Conservation (phyloP, 2,797 vertebrate species). For the Pseudopleuronectes americanus region DNA sequence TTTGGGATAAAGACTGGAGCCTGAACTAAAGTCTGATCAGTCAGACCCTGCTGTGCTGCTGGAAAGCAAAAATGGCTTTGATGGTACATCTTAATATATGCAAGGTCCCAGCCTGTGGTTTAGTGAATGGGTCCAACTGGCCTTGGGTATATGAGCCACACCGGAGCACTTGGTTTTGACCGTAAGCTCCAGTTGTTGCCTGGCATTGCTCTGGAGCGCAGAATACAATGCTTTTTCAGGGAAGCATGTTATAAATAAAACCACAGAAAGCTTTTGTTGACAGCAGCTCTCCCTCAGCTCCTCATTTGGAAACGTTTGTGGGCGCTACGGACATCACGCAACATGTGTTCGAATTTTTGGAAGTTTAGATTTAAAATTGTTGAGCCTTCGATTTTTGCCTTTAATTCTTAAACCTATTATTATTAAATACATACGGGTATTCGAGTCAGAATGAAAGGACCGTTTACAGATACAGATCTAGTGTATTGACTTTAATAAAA, state of each 20-base stretch:
- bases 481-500: constrained; percentile 39
- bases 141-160: constrained; percentile 41
- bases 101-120: constrained; percentile 58
- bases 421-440: background rate
- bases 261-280: constrained; percentile 65
- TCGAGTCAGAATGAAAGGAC: constrained; percentile 4
- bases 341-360: constrained; percentile 3
- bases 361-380: background rate
- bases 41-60: constrained; percentile 44
- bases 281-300: constrained; percentile 48
- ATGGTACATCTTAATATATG: constrained; percentile 62
- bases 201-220: constrained; percentile 61
- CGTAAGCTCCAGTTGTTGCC: constrained; percentile 63
- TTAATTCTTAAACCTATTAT: background rate
- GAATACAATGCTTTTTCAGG: constrained; percentile 65
- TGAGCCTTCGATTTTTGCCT: background rate
- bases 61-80: constrained; percentile 56
- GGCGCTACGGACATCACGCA: background rate
- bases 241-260: constrained; percentile 72
- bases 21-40: constrained; percentile 50
- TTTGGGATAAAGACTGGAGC: constrained; percentile 34
- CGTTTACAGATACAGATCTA: constrained; percentile 24
- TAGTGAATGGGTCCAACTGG: constrained; percentile 54
- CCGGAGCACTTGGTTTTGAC: constrained; percentile 49
- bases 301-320: constrained; percentile 25